These are phyloP conservation scores for Dunckerocampus dactyliophorus DNA, from an alignment of 2,113 vertebrate genomes.

Conservation along the genomic window DNA sequence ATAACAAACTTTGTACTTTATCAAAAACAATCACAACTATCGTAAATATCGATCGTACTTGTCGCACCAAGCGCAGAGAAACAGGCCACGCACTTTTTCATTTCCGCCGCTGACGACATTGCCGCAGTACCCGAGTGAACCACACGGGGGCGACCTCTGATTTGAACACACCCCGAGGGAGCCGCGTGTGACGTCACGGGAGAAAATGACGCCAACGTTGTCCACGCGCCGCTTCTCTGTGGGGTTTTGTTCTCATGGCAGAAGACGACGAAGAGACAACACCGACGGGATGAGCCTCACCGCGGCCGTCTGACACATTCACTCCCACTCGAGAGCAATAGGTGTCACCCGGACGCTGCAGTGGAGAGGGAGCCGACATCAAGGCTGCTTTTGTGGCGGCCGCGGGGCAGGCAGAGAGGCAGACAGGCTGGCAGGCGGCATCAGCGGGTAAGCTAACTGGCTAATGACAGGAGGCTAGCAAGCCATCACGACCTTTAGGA, in stretches of 20 bases:
- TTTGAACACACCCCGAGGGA: too few species aligned
- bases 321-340: not conserved
- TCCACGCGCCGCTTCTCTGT: not conserved
- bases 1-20: too few species aligned
- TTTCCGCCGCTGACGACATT: not conserved
- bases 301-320: not conserved
- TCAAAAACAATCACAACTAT: too few species aligned
- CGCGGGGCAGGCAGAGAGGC: too few species aligned
- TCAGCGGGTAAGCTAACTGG: constrained; percentile 50
- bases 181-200: not conserved
- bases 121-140: not conserved
- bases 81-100: not conserved
- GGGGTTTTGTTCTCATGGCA: constrained; percentile 8
- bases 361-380: constrained; percentile 29
- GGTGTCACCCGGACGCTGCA: not conserved
- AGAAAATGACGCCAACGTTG: not conserved
- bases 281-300: too few species aligned
- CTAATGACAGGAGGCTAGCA: constrained; percentile 12
- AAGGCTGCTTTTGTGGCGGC: not conserved
- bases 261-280: not conserved
- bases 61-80: too few species aligned
- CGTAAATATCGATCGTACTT: too few species aligned
- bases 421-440: constrained; percentile 3
- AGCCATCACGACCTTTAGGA: not conserved
- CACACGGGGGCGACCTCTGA: not conserved